Evolutionary conservation across 1,140 invertebrate genomes (phyloP).

Genomic region (Calosoma granatense): DNA sequence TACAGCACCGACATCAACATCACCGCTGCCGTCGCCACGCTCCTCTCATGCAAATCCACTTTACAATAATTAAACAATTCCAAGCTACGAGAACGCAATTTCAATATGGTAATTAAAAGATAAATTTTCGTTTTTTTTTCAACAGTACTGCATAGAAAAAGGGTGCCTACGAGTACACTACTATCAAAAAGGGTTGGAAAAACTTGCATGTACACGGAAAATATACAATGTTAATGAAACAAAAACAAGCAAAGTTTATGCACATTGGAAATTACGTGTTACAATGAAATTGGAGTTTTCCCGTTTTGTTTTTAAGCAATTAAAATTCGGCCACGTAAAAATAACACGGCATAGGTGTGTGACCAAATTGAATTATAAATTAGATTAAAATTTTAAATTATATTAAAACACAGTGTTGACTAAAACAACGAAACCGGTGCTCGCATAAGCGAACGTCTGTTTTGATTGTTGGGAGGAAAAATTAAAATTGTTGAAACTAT

Average conservation of each 20-base stretch:
- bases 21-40: not conserved
- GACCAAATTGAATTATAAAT: constrained; percentile 6
- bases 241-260: constrained; percentile 8
- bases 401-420: constrained; percentile 8
- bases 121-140: constrained; percentile 5
- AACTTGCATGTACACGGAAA: constrained; percentile 5
- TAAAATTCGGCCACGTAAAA: constrained; percentile 2
- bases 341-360: not conserved
- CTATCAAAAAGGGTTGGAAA: constrained; percentile 7
- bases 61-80: constrained; percentile 9
- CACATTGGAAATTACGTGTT: constrained; percentile 9
- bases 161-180: not conserved
- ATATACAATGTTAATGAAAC: constrained; percentile 8
- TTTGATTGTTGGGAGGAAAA: constrained; percentile 1
- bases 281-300: constrained; percentile 2
- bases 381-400: constrained; percentile 9
- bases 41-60: constrained; percentile 7
- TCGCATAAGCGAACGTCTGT: not conserved
- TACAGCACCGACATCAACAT: too few species aligned
- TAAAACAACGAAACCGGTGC: too few species aligned
- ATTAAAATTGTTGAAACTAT: not conserved
- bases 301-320: constrained; percentile 8
- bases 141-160: not conserved
- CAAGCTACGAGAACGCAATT: constrained; percentile 8
- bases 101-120: constrained; percentile 9